These are phyloP conservation scores for Nineta flava DNA, from an alignment of 2,888 invertebrate species.

Conservation along the genomic window DNA sequence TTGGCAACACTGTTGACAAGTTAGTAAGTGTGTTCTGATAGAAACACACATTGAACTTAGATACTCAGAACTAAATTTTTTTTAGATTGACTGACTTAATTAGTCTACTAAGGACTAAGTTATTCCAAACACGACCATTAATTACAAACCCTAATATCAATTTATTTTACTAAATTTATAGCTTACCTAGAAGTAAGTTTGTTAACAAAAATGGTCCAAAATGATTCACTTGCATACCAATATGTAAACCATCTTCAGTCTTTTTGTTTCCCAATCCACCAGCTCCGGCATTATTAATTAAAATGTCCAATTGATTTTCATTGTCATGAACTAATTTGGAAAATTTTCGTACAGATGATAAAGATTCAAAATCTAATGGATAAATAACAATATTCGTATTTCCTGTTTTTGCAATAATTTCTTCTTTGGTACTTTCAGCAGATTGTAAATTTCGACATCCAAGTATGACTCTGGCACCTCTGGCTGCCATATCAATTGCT, in stretches of 20 bases:
- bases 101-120: no score
- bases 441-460: slow-evolving; percentile 31
- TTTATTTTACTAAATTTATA: no score
- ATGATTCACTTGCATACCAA: slow-evolving; percentile 53
- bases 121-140: no score
- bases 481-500: slow-evolving; percentile 27
- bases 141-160: neutral
- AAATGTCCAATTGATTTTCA: slow-evolving; percentile 40
- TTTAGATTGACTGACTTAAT: no score
- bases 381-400: slow-evolving; percentile 26
- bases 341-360: slow-evolving; percentile 41
- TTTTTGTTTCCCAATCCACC: slow-evolving; percentile 29
- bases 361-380: slow-evolving; percentile 36
- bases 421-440: slow-evolving; percentile 20
- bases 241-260: slow-evolving; percentile 47
- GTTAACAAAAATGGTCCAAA: slow-evolving; percentile 59
- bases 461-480: slow-evolving; percentile 35
- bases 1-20: no score
- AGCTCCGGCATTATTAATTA: slow-evolving; percentile 49
- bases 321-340: slow-evolving; percentile 38
- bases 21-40: no score
- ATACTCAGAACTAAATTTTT: no score
- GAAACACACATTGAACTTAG: no score
- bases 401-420: slow-evolving; percentile 24
- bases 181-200: slow-evolving; percentile 36